These are phyloP conservation scores for Plebejus melissa DNA, from an alignment of 2,888 invertebrate genomes.

Conservation along the genomic window DNA sequence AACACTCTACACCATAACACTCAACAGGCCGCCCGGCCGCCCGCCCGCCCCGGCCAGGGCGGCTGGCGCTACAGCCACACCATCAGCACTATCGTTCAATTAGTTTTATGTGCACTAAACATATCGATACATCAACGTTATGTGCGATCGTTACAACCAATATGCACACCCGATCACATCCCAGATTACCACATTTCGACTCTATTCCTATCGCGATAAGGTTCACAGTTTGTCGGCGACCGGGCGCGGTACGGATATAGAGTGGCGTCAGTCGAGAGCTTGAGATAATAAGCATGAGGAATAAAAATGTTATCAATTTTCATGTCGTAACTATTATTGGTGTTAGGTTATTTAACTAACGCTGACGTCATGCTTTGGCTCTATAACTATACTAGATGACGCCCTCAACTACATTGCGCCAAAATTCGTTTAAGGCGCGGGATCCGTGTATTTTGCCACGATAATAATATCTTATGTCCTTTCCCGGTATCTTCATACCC, in stretches of 20 bases:
- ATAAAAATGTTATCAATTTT: not conserved
- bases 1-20: not conserved
- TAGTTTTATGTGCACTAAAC: slow-evolving; percentile 10
- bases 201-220: not conserved
- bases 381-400: not conserved
- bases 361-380: not conserved
- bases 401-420: too few species aligned
- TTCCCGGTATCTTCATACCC: not conserved
- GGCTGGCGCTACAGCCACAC: not conserved
- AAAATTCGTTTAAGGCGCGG: too few species aligned
- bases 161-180: not conserved
- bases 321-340: not conserved
- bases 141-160: not conserved
- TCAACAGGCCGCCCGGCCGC: not conserved
- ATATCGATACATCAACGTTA: not conserved
- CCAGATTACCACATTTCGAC: not conserved
- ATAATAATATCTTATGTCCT: not conserved
- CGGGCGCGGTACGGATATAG: not conserved
- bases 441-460: too few species aligned
- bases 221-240: not conserved
- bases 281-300: not conserved
- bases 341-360: not conserved
- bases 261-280: not conserved
- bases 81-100: slow-evolving; percentile 4
- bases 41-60: not conserved